Percentiles rank a stretch among this genome's conserved stretches.
These are phyloP conservation scores for Epirrhoe alternata DNA, from an alignment of 2,888 invertebrate species.

Conservation along the genomic window DNA sequence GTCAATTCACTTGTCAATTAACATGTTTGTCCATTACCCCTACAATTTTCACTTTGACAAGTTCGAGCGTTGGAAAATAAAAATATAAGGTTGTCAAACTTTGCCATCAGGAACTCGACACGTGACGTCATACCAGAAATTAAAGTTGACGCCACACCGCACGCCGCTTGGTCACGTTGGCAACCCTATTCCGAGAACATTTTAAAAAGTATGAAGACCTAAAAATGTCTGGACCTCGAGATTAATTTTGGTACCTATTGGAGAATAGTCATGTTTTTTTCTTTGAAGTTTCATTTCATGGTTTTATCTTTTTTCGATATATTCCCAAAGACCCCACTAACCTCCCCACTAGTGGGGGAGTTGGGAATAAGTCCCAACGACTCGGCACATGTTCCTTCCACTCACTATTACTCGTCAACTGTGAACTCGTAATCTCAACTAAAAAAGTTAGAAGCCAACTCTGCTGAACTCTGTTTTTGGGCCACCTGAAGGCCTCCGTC, in stretches of 20 bases:
- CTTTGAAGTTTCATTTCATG: background rate
- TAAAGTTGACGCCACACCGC: slow-evolving; percentile 50
- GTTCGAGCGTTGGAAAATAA: slow-evolving; percentile 29
- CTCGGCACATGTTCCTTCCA: no score
- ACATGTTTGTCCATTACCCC: slow-evolving; percentile 28
- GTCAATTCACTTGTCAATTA: slow-evolving; percentile 32
- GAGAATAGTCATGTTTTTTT: background rate
- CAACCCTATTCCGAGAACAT: slow-evolving; percentile 37
- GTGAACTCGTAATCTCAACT: no score
- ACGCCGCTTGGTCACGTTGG: slow-evolving; percentile 34
- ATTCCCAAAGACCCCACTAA: no score
- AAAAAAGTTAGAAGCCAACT: no score
- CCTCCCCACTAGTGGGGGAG: no score
- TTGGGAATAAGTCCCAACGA: no score
- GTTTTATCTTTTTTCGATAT: no score
- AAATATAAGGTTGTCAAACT: slow-evolving; percentile 44
- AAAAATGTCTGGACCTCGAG: background rate
- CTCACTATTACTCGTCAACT: no score
- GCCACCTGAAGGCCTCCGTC: no score
- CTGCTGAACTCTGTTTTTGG: no score
- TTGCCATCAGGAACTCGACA: slow-evolving; percentile 46
- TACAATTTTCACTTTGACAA: slow-evolving; percentile 33
- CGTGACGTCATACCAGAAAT: slow-evolving; percentile 49
- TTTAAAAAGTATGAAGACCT: background rate
- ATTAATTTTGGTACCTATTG: background rate